Percentiles rank a stretch among this genome's conserved stretches.
phyloP scores from a whole-genome alignment of 2,888 invertebrate genomes.

The Napeogenes inachia region DNA sequence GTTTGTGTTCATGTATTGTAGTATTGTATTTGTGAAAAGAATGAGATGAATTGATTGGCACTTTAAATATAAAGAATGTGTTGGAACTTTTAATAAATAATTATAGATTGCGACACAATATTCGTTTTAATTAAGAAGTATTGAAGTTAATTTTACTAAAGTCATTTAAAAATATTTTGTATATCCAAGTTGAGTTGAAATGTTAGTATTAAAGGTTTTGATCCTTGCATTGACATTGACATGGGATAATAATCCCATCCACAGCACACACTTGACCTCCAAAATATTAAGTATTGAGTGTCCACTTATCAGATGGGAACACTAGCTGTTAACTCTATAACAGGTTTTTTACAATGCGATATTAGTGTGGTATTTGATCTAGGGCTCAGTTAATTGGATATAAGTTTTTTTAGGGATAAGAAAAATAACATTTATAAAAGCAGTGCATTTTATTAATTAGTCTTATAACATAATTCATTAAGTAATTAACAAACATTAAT shows the following conservation, averaged over 20 bases:
- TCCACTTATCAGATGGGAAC: too few relatives aligned
- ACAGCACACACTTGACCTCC: too few relatives aligned
- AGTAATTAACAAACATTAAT: background rate
- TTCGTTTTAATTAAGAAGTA: constrained; percentile 16
- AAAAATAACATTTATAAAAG: background rate
- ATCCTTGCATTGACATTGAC: background rate
- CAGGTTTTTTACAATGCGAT: too few relatives aligned
- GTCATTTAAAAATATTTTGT: too few relatives aligned
- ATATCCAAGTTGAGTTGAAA: too few relatives aligned
- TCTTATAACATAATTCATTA: constrained; percentile 7
- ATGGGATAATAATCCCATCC: background rate
- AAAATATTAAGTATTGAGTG: too few relatives aligned
- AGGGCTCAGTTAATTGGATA: too few relatives aligned
- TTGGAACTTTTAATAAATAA: constrained; percentile 28
- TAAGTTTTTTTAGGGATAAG: background rate
- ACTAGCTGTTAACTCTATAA: too few relatives aligned
- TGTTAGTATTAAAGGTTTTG: too few relatives aligned
- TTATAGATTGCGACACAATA: constrained; percentile 18
- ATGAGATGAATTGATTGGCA: constrained; percentile 18
- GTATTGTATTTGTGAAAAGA: constrained; percentile 20
- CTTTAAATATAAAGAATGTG: constrained; percentile 15
- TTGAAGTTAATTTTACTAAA: background rate
- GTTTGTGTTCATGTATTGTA: constrained; percentile 26
- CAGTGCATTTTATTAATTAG: constrained; percentile 21
- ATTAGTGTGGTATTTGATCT: too few relatives aligned